Conservation (phyloP, 92 coral and sea anemone species). For the Paragorgia papillata region DNA sequence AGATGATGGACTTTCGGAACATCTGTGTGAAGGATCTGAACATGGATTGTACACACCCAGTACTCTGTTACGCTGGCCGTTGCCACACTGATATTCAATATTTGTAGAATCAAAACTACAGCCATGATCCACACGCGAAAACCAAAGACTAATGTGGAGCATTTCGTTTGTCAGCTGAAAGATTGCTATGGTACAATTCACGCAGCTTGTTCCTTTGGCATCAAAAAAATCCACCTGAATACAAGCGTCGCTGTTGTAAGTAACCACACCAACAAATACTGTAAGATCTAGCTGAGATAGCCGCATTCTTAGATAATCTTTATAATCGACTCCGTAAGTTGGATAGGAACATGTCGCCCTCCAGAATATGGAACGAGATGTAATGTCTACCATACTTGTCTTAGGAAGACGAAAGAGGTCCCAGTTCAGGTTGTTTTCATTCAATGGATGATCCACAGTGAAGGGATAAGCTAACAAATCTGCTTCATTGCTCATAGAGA, state of each 20-base stretch:
- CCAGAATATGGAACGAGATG: slow-evolving; percentile 3
- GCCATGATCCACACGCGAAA: not conserved
- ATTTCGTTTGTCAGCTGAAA: not conserved
- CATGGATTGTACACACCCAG: not conserved
- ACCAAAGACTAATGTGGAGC: not conserved
- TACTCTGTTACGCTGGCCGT: not conserved
- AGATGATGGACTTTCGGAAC: not conserved
- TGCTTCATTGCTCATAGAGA: not conserved
- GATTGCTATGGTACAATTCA: not conserved
- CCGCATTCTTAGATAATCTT: slow-evolving; percentile 13
- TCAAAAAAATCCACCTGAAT: slow-evolving; percentile 1
- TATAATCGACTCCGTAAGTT: slow-evolving; percentile 8
- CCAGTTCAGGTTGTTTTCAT: slow-evolving; percentile 17
- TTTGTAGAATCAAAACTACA: slow-evolving; percentile 13
- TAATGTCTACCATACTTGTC: not conserved
- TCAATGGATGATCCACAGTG: not conserved
- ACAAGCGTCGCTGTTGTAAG: not conserved
- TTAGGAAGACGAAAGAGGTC: slow-evolving; percentile 16
- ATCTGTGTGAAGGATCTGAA: not conserved
- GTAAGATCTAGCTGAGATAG: slow-evolving; percentile 7
- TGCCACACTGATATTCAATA: not conserved
- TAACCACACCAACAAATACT: too few species aligned
- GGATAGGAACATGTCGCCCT: slow-evolving; percentile 24
- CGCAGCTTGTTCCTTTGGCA: not conserved
- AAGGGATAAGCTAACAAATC: not conserved